phyloP scores from a whole-genome alignment of 2,888 invertebrate genomes.

The Nesidiocoris tenuis region DNA sequence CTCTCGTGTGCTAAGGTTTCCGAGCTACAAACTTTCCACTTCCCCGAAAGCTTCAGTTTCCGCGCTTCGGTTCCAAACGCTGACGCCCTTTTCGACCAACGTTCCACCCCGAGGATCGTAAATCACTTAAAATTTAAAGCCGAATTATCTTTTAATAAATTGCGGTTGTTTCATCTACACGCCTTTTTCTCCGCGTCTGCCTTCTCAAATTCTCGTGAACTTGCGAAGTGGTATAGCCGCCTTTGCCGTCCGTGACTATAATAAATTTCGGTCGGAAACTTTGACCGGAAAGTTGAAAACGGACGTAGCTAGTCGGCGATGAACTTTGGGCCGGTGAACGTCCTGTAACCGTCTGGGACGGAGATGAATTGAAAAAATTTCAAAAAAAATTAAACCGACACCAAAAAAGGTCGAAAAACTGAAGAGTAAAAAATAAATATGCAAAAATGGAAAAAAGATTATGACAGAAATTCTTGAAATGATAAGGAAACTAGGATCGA shows the following conservation, averaged over 20 bases:
- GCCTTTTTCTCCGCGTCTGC: background rate
- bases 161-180: conserved; percentile 33
- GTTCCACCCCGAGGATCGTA: background rate
- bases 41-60: conserved; percentile 17
- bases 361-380: no score
- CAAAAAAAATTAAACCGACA: no score
- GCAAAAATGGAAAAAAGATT: no score
- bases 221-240: background rate
- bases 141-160: conserved; percentile 37
- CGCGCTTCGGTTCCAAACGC: conserved; percentile 2
- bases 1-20: background rate
- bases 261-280: background rate
- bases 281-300: background rate
- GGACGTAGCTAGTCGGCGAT: no score
- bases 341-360: no score
- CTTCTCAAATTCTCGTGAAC: background rate
- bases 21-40: conserved; percentile 7
- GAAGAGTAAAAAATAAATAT: no score
- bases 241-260: background rate
- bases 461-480: no score
- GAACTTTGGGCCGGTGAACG: no score
- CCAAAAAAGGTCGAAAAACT: no score
- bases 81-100: background rate
- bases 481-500: no score
- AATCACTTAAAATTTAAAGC: conserved; percentile 26